These are phyloP conservation scores for Aplodontia rufa DNA, from an alignment of 2,113 vertebrate genomes.

Conservation along the genomic window DNA sequence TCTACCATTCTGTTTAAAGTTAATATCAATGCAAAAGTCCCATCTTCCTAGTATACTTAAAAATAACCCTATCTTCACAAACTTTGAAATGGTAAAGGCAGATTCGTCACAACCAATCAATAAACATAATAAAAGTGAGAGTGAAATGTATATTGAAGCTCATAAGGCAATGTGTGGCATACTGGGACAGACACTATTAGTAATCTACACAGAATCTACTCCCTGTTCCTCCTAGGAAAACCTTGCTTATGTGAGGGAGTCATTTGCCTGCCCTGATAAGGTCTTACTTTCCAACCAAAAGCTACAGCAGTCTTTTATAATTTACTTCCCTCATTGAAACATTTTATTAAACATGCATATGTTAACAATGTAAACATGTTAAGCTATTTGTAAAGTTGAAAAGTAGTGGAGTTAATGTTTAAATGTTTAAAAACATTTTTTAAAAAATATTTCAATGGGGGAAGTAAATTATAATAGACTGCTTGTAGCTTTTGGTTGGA, in stretches of 20 bases:
- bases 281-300: background rate
- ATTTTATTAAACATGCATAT: background rate
- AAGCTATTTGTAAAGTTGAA: background rate
- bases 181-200: background rate
- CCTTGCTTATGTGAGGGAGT: background rate
- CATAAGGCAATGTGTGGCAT: conserved; percentile 28
- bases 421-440: too few relatives aligned
- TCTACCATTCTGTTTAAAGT: background rate
- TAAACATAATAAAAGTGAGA: conserved; percentile 61
- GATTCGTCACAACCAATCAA: conserved; percentile 56
- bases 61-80: conserved; percentile 20
- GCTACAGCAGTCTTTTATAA: background rate
- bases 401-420: background rate
- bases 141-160: conserved; percentile 30
- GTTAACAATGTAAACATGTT: background rate
- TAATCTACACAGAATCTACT: background rate
- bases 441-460: background rate
- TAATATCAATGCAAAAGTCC: conserved; percentile 24
- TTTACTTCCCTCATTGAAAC: background rate
- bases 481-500: background rate
- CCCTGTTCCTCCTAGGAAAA: background rate
- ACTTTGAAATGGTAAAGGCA: conserved; percentile 5
- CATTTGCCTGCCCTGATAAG: background rate
- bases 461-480: background rate
- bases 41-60: conserved; percentile 6